Evolutionary conservation across 2,888 invertebrate genomes (phyloP), one percentile per base, ranked within the genome.

Genomic region (Rhingia rostrata): DNA sequence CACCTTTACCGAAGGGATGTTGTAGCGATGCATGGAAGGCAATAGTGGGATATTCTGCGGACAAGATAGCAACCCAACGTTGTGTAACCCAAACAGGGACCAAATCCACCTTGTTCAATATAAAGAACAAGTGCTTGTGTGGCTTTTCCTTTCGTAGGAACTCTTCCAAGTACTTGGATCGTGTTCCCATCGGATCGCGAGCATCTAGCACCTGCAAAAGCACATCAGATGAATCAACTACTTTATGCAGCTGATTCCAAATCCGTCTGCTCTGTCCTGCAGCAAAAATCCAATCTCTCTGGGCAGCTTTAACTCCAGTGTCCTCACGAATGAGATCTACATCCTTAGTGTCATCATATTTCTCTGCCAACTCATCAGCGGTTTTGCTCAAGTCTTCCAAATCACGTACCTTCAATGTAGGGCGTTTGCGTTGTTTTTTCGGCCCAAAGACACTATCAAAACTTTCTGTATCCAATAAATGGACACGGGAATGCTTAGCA

Each of bases 241-340:
- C 99, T 94, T 99, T 99, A 90, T 99, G 98, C 53, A 99, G 92
- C 91, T 99, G 99, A 92, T 98, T 98, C 99, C 99, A 99, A 88
- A 99, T 98, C 87, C 99, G 94, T 92, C 94, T 97, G 88, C 99
- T 99, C 92, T 98, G 98, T 0, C 99, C 98, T 33, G 98, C 98
- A 64, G 94, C 95, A 94, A 98, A 98, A 2, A 98, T 95, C 96
- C 98, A 97, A 91, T 99, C 99, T 85, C 97, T 94, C 56, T 96
- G 95, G 14, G 96, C 94, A 87, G 95, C 95, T 89, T 94, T 95
- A 6, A 96, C 94, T 33, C 97, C 98, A 33, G 94, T 94, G 88
- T 97, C 96, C 89, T 97, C 97, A 64, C 94, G 93, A 2, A 97
- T 93, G 86, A 97, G 93, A 91, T 98, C 97, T 54, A 94, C 90